A percentile compares a stretch with the other conserved stretches of the same genome.
Evolutionary conservation across 2,888 invertebrate species (phyloP).

Genomic region (Odontocolon sp.): DNA sequence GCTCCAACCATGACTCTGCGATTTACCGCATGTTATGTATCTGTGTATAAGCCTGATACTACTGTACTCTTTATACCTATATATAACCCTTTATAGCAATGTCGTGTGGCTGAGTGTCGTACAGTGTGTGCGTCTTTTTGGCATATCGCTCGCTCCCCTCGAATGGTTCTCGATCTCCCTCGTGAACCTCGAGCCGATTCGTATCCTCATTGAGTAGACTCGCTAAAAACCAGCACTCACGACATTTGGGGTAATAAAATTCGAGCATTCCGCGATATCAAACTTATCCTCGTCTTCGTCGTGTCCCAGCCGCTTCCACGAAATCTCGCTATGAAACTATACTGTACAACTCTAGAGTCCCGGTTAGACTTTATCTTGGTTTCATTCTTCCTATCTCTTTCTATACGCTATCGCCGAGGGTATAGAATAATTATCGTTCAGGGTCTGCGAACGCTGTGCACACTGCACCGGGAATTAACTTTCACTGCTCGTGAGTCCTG

Average conservation of each 20-base stretch:
- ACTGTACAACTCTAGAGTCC: neutral
- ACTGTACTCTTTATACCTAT: too few species aligned
- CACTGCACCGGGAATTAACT: slow-evolving; percentile 31
- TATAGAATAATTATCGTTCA: slow-evolving; percentile 39
- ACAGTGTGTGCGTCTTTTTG: too few species aligned
- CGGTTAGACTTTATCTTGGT: neutral
- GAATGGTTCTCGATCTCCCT: too few species aligned
- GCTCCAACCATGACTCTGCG: too few species aligned
- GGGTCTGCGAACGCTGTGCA: slow-evolving; percentile 19
- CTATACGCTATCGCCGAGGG: neutral
- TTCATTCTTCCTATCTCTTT: neutral
- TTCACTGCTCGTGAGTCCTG: slow-evolving; percentile 31
- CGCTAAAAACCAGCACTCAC: too few species aligned
- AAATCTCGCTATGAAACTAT: neutral
- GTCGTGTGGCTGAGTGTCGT: too few species aligned
- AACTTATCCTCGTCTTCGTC: neutral
- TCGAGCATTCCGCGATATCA: neutral
- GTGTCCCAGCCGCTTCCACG: neutral
- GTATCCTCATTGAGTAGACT: too few species aligned
- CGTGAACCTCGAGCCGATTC: too few species aligned
- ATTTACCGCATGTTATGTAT: too few species aligned
- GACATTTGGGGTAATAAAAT: neutral
- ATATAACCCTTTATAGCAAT: too few species aligned
- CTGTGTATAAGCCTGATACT: too few species aligned
- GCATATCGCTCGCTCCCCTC: too few species aligned